Conservation (phyloP, 2,888 invertebrate genomes). For the Alloscopus bannaensis region DNA sequence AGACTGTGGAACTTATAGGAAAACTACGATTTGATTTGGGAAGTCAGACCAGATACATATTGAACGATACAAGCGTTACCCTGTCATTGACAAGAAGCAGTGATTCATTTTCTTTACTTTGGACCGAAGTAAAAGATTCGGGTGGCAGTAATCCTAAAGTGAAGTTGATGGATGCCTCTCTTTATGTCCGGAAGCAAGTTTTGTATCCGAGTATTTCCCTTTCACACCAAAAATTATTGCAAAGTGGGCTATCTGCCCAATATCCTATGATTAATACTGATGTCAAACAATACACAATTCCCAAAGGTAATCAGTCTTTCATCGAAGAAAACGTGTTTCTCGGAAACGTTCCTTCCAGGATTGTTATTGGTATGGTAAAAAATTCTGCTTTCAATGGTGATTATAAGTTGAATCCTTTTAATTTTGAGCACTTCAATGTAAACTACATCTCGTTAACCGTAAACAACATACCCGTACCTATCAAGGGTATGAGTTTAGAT, state of each 20-base stretch:
- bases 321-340: constrained; percentile 74
- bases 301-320: constrained; percentile 69
- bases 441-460: constrained; percentile 61
- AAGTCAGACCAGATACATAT: constrained; percentile 54
- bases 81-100: not conserved
- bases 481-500: constrained; percentile 60
- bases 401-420: constrained; percentile 68
- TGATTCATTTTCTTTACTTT: constrained; percentile 57
- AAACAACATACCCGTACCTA: constrained; percentile 70
- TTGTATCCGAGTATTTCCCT: constrained; percentile 66
- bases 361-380: constrained; percentile 73
- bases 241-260: constrained; percentile 58
- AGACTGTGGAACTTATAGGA: constrained; percentile 40
- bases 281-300: constrained; percentile 69
- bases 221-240: constrained; percentile 68
- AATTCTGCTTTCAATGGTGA: constrained; percentile 69
- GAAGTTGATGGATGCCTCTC: constrained; percentile 64
- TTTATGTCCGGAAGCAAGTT: constrained; percentile 66
- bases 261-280: constrained; percentile 69
- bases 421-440: constrained; percentile 70
- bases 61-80: constrained; percentile 41
- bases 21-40: constrained; percentile 58
- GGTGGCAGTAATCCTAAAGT: constrained; percentile 51
- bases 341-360: constrained; percentile 73
- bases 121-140: not conserved